Percentiles rank a stretch among this genome's conserved stretches.
phyloP scores from a whole-genome alignment of 2,888 invertebrate species.

The Synergus itoensis region DNA sequence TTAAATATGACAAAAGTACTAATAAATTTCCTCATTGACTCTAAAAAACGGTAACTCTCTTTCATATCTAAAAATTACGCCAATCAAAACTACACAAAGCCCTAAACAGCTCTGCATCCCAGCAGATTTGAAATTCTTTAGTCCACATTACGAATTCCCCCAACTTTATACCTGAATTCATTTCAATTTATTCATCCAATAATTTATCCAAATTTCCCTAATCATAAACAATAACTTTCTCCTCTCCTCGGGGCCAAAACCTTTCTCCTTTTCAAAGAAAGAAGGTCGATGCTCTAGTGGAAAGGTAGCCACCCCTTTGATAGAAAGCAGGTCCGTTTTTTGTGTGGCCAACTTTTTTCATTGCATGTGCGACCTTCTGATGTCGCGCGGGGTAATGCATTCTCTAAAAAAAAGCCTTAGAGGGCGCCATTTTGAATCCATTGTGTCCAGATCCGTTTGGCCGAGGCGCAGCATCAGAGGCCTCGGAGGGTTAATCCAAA shows the following conservation, averaged over 20 bases:
- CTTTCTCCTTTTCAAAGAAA: conserved; percentile 20
- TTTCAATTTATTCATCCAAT: conserved; percentile 35
- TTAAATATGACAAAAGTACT: not conserved
- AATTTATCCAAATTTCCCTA: conserved; percentile 40
- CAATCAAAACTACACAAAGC: conserved; percentile 4
- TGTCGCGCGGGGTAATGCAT: conserved; percentile 51
- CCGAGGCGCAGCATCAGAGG: conserved; percentile 53
- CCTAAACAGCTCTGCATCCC: not conserved
- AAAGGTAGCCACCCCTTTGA: conserved; percentile 25
- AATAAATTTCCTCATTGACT: not conserved
- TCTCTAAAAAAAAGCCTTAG: conserved; percentile 52
- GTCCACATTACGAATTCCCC: conserved; percentile 13
- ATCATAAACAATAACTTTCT: conserved; percentile 39
- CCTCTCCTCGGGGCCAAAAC: not conserved
- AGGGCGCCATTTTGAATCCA: conserved; percentile 64
- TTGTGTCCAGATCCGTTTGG: conserved; percentile 59
- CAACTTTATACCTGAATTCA: conserved; percentile 29
- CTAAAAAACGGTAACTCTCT: not conserved
- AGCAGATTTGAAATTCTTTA: conserved; percentile 10
- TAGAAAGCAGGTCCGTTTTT: conserved; percentile 51
- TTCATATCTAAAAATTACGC: not conserved
- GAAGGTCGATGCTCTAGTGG: conserved; percentile 8
- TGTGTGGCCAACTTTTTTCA: conserved; percentile 53
- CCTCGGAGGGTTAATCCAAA: conserved; percentile 56
- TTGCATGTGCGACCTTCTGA: conserved; percentile 49